Conservation (phyloP, 2,888 invertebrate species). For the Lasioglossum morio region DNA sequence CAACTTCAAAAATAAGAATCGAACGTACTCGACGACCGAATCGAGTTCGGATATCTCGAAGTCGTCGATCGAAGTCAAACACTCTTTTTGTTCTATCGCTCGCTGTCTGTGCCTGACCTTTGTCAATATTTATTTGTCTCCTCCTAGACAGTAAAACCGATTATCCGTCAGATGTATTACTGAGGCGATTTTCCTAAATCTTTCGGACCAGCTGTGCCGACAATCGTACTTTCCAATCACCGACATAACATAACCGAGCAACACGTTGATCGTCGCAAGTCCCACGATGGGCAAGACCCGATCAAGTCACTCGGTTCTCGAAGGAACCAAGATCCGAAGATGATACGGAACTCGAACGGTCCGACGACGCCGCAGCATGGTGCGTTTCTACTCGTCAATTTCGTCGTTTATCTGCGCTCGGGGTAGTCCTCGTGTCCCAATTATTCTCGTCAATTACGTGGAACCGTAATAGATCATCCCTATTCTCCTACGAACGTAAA, state of each 20-base stretch:
- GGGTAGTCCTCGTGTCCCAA: constrained; percentile 52
- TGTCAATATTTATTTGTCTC: constrained; percentile 67
- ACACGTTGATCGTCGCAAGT: constrained; percentile 11
- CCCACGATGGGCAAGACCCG: not conserved
- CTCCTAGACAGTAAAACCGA: constrained; percentile 49
- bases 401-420: constrained; percentile 67
- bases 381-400: constrained; percentile 68
- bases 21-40: not conserved
- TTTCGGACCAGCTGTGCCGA: constrained; percentile 55
- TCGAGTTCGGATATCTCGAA: not conserved
- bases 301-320: constrained; percentile 1
- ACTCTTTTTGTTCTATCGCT: constrained; percentile 64
- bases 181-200: constrained; percentile 38
- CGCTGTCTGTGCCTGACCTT: constrained; percentile 82
- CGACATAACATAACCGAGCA: constrained; percentile 4
- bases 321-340: constrained; percentile 1
- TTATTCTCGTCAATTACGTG: constrained; percentile 67
- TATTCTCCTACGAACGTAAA: constrained; percentile 12
- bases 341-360: constrained; percentile 54
- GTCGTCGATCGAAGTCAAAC: constrained; percentile 41
- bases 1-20: not conserved
- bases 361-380: constrained; percentile 50
- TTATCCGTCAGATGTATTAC: constrained; percentile 21
- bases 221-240: constrained; percentile 43
- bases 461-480: constrained; percentile 31